A percentile compares a stretch with the other conserved stretches of the same genome.
Evolutionary conservation across 2,797 vertebrate species (phyloP).

Genomic region (Pterois miles): DNA sequence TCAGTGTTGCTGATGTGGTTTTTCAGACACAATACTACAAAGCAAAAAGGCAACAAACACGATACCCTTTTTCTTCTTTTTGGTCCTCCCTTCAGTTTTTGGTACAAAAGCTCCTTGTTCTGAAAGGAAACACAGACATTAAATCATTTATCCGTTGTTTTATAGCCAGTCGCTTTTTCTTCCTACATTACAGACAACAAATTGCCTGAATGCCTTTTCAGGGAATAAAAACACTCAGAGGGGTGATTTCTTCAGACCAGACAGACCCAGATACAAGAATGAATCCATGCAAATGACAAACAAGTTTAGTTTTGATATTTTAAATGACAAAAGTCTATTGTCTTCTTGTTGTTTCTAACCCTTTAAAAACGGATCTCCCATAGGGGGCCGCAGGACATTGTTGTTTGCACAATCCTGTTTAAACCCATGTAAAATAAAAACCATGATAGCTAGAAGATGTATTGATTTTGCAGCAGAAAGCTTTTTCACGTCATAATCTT

Average conservation of each 20-base stretch:
- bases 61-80: conserved; percentile 94
- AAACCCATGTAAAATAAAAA: too few species aligned
- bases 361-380: too few species aligned
- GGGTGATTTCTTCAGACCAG: background rate
- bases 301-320: conserved; percentile 12
- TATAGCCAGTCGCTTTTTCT: conserved; percentile 15
- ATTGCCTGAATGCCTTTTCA: conserved; percentile 11
- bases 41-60: conserved; percentile 46
- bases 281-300: conserved; percentile 1
- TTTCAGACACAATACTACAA: conserved; percentile 19
- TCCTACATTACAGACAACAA: conserved; percentile 39
- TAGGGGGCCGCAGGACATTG: too few species aligned
- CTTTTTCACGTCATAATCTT: too few species aligned
- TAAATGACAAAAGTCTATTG: background rate
- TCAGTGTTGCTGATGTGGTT: conserved; percentile 37
- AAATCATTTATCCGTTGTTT: conserved; percentile 28
- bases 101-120: conserved; percentile 95
- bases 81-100: conserved; percentile 91
- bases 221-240: background rate
- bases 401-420: too few species aligned
- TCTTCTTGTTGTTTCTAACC: background rate
- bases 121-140: conserved; percentile 71
- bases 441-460: too few species aligned
- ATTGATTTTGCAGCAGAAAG: too few species aligned
- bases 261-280: background rate